Evolutionary conservation across 2,888 invertebrate genomes (phyloP).

Genomic region (Pristionchus arcanus): DNA sequence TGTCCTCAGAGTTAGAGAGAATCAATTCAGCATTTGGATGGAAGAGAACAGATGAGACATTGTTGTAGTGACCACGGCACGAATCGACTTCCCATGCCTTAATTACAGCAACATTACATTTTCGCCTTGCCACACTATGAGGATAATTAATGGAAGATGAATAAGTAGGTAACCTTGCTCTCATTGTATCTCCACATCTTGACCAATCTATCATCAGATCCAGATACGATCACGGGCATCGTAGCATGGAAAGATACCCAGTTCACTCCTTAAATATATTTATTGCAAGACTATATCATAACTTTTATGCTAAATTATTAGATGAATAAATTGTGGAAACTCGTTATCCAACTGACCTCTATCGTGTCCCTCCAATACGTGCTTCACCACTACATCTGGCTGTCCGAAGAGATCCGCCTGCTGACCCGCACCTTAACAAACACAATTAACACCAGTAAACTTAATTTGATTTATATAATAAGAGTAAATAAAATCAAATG

Average conservation of each 20-base stretch:
- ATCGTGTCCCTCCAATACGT: conserved; percentile 87
- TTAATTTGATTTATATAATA: neutral
- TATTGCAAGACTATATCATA: neutral
- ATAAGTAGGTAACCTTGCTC: conserved; percentile 84
- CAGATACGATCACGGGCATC: conserved; percentile 94
- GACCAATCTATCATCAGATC: conserved; percentile 97
- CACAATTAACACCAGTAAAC: neutral
- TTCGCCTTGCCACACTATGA: neutral
- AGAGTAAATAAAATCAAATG: neutral
- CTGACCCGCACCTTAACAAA: conserved; percentile 59
- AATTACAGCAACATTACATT: no score
- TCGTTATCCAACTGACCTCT: conserved; percentile 81
- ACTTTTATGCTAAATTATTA: no score
- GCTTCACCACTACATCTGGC: conserved; percentile 80
- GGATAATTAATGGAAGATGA: neutral
- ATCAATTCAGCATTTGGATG: conserved; percentile 96
- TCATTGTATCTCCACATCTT: conserved; percentile 91
- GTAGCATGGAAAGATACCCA: conserved; percentile 98
- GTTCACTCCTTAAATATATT: conserved; percentile 88
- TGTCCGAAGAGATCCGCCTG: conserved; percentile 94
- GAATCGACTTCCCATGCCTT: conserved; percentile 87
- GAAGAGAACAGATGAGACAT: conserved; percentile 97
- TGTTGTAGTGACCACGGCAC: conserved; percentile 99
- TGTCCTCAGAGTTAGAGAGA: conserved; percentile 97
- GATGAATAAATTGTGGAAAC: neutral